Percentiles rank a stretch among this genome's conserved stretches.
Conservation (phyloP, 2,888 invertebrate species). For the Pollenia amentaria region DNA sequence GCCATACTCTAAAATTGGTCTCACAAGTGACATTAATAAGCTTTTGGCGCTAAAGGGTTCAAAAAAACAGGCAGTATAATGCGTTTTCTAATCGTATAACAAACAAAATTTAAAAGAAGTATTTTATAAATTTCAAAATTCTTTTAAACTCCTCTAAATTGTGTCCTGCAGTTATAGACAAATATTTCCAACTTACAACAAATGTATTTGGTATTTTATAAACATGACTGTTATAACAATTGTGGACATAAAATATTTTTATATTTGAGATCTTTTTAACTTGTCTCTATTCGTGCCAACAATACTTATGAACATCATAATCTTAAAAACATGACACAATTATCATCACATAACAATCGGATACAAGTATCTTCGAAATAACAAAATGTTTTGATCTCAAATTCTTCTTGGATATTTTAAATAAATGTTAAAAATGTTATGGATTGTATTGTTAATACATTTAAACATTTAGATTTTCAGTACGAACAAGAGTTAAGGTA, state of each 20-base stretch:
- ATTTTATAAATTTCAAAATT: no score
- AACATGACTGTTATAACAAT: slow-evolving; percentile 15
- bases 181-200: background rate
- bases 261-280: background rate
- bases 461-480: background rate
- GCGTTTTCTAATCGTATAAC: no score
- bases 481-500: background rate
- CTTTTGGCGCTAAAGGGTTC: no score
- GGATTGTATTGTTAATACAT: background rate
- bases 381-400: background rate
- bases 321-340: slow-evolving; percentile 22
- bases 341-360: slow-evolving; percentile 13
- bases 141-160: no score
- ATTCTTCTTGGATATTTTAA: background rate
- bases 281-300: background rate
- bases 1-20: no score
- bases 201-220: slow-evolving; percentile 2
- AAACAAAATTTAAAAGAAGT: no score
- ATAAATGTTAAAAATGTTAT: background rate
- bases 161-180: no score
- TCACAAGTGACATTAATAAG: no score
- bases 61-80: no score
- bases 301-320: background rate
- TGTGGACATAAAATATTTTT: slow-evolving; percentile 10
- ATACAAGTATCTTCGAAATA: background rate